These are phyloP conservation scores for Orthonyx spaldingii DNA, from an alignment of 2,113 vertebrate genomes.

Conservation along the genomic window DNA sequence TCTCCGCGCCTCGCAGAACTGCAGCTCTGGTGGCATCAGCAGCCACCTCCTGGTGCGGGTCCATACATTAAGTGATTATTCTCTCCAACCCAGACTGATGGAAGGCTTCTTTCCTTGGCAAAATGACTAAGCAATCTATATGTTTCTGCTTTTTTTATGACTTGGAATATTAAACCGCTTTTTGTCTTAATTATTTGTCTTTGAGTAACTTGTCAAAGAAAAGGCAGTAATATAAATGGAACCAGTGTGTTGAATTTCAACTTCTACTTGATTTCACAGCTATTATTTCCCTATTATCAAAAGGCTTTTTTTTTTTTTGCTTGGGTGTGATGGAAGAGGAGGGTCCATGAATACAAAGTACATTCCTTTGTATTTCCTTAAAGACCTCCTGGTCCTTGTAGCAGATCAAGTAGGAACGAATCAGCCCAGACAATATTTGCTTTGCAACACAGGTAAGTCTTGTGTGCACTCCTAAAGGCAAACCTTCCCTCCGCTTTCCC, in stretches of 20 bases:
- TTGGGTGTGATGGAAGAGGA: not conserved
- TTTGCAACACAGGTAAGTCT: rapidly evolving
- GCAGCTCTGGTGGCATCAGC: not conserved
- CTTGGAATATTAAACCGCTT: not conserved
- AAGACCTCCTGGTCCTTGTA: rapidly evolving
- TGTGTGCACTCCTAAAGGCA: not conserved
- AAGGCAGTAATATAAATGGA: not conserved
- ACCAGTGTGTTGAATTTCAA: not conserved
- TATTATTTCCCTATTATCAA: not conserved
- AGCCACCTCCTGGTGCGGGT: not conserved
- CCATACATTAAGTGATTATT: not conserved
- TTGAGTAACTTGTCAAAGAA: not conserved
- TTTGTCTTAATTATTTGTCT: not conserved
- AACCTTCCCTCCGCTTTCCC: not conserved
- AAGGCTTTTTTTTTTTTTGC: rapidly evolving
- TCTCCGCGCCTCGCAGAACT: not conserved
- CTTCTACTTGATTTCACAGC: not conserved
- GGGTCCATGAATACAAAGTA: not conserved
- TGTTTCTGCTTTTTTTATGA: not conserved
- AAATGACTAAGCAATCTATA: not conserved
- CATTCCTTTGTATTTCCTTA: not conserved
- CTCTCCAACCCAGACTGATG: not conserved
- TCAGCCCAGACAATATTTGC: not conserved
- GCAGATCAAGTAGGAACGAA: not conserved
- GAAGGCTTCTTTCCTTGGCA: not conserved